Conservation (phyloP, 2,888 invertebrate genomes). For the Xestia rhomboidea region DNA sequence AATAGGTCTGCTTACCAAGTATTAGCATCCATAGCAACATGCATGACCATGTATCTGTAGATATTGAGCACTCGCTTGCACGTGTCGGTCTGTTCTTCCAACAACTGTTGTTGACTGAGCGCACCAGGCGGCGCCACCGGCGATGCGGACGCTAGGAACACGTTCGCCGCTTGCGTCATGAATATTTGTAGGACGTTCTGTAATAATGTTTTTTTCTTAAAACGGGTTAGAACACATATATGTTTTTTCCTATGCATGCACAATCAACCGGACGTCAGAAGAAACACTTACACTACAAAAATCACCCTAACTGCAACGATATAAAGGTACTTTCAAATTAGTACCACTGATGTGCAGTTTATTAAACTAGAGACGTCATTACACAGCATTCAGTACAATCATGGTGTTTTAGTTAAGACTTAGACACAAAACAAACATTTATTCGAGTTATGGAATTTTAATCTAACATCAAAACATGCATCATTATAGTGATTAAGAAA, state of each 20-base stretch:
- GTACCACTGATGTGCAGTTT: background rate
- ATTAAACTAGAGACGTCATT: background rate
- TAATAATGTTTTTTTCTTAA: conserved; percentile 34
- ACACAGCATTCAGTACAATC: background rate
- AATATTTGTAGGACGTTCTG: conserved; percentile 96
- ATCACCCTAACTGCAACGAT: background rate
- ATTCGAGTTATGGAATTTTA: background rate
- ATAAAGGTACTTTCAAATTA: background rate
- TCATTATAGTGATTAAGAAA: background rate
- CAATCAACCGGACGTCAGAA: background rate
- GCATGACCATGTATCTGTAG: conserved; percentile 99
- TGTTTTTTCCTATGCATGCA: background rate
- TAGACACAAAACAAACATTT: background rate
- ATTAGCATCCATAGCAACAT: conserved; percentile 96
- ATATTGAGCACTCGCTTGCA: conserved; percentile 99
- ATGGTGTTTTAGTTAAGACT: background rate
- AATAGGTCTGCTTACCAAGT: conserved; percentile 93
- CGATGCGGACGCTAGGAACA: conserved; percentile 94
- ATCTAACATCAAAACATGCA: conserved; percentile 18
- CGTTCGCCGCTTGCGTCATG: conserved; percentile 98
- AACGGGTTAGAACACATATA: background rate
- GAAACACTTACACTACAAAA: background rate
- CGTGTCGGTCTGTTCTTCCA: conserved; percentile 98
- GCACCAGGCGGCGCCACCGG: conserved; percentile 88
- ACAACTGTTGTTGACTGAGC: conserved; percentile 91